phyloP scores from a whole-genome alignment of 2,113 vertebrate species.

The Archilochus colubris region DNA sequence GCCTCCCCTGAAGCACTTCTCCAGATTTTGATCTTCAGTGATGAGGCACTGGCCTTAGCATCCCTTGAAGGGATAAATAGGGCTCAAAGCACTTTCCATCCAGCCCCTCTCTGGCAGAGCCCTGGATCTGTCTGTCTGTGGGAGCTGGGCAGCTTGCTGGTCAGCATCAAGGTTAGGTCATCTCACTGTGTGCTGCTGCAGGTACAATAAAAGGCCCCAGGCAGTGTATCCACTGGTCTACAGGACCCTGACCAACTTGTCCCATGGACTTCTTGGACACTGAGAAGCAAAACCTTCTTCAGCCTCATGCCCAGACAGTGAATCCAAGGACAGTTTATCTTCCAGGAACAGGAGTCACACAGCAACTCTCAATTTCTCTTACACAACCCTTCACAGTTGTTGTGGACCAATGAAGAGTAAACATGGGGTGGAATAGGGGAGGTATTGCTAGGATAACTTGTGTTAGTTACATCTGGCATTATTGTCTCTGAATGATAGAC shows the following conservation, averaged over 20 bases:
- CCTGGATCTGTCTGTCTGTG: not conserved
- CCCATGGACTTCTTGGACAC: accelerated
- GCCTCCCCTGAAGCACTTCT: not conserved
- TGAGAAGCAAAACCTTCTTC: not conserved
- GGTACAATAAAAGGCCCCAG: accelerated
- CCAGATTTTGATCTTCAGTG: not conserved
- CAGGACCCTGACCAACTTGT: accelerated
- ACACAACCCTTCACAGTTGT: not conserved
- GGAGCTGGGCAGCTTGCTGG: not conserved
- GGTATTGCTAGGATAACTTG: not conserved
- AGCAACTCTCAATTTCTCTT: not conserved
- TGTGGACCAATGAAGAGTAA: not conserved
- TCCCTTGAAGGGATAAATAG: not conserved
- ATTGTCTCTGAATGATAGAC: not conserved
- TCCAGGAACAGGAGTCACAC: not conserved
- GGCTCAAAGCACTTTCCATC: not conserved
- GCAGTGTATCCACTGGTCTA: not conserved
- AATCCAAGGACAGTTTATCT: not conserved
- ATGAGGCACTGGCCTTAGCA: not conserved
- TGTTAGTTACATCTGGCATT: not conserved
- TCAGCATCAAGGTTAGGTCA: not conserved
- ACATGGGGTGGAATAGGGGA: not conserved
- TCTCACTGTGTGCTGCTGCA: not conserved
- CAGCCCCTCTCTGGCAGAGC: not conserved
- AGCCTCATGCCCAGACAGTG: not conserved